Evolutionary conservation across 2,888 invertebrate species (phyloP), one percentile per base, ranked within the genome.

Genomic region (Thalpophila matura): DNA sequence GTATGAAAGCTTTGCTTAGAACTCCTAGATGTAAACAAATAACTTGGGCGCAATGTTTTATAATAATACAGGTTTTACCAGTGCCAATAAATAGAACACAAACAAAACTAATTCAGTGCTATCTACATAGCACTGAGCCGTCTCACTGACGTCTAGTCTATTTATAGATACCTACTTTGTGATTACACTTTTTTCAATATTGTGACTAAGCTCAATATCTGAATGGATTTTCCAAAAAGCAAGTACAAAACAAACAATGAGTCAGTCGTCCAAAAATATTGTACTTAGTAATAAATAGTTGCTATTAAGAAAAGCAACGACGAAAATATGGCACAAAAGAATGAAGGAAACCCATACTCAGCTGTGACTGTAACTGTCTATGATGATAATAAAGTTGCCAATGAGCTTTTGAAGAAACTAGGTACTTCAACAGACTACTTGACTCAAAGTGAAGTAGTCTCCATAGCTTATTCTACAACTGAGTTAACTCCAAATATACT

Each of bases 91-190:
- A 67, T 33, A 67, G 31, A 61, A 58, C 49, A 18, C 37, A 35
- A 56, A 38, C 20, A 60, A 33, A 38, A 49, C 60, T 71, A 64
- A 74, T 60, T 62, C 67, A 60, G 46, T 53, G 53, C 58, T 55
- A 43, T 57, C 49, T 46, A 58, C 33, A 31, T 53, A 49, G 59
- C 53, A 31, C 56, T 59, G 58, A 50, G 46, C 45, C 75, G 66
- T 72, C 75, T 63, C 61, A 35, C 61, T 66, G 75, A 75, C 66
- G 78, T 77, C 78, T 75, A 57, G 51, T 22, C 50, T 77, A 77
- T 77, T 72, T 66, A 67, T 77, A 77, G 51, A 33, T 29, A 18
- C n/a, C n/a, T n/a, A n/a, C n/a, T n/a, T n/a, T n/a, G 31, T 40
- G 73, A 45, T 46, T 53, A 47, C 56, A 63, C 60, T 63, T 63